Conservation (phyloP, 2,113 vertebrate species). For the Chitala chitala region DNA sequence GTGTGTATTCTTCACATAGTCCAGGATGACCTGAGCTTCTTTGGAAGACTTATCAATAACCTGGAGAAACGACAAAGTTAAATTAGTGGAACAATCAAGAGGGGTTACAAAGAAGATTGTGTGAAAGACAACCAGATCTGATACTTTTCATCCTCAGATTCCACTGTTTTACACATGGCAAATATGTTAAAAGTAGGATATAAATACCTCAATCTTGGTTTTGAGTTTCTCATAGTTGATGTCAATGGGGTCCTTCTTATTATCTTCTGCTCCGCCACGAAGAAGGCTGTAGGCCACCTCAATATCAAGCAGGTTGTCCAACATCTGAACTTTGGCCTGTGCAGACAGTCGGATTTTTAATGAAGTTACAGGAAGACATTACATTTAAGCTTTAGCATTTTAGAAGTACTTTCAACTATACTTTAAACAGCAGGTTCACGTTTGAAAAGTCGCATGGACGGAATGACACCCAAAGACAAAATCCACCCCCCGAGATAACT, state of each 20-base stretch:
- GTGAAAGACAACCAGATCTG: neutral
- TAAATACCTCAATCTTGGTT: slow-evolving; percentile 83
- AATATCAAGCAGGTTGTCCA: slow-evolving; percentile 96
- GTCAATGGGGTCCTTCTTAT: slow-evolving; percentile 89
- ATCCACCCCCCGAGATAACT: no score
- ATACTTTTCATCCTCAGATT: neutral
- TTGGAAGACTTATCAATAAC: slow-evolving; percentile 81
- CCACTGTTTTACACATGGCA: neutral
- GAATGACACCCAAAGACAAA: neutral
- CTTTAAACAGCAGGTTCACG: no score
- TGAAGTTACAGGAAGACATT: no score
- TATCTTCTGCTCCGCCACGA: slow-evolving; percentile 82
- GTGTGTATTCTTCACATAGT: slow-evolving; percentile 96
- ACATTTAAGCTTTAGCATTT: no score
- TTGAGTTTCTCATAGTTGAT: slow-evolving; percentile 96
- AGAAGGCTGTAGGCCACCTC: slow-evolving; percentile 97
- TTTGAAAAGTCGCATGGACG: no score
- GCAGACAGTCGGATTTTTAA: neutral
- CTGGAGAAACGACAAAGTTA: slow-evolving; percentile 48
- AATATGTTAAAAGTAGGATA: neutral
- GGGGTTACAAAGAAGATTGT: neutral
- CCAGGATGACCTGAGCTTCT: slow-evolving; percentile 79
- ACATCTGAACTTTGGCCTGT: slow-evolving; percentile 94
- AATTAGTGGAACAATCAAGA: slow-evolving; percentile 11
- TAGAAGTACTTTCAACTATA: no score